These are phyloP conservation scores for Aptenodytes patagonicus DNA, from an alignment of 2,113 vertebrate species.

Conservation along the genomic window DNA sequence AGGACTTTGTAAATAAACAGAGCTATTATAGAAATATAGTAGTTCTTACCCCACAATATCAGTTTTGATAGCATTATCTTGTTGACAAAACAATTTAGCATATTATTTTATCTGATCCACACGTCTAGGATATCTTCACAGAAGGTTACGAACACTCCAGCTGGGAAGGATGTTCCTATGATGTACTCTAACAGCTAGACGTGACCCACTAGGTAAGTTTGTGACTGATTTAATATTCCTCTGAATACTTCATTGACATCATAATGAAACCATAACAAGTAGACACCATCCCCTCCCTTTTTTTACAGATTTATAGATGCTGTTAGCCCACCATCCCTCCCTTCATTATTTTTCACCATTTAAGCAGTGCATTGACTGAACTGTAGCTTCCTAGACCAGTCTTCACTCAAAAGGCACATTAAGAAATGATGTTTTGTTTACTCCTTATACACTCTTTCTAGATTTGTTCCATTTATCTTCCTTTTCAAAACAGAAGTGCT, in stretches of 20 bases:
- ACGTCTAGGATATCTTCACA: background rate
- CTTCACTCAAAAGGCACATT: background rate
- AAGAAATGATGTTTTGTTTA: background rate
- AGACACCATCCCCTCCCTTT: background rate
- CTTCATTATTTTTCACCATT: background rate
- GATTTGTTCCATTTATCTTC: background rate
- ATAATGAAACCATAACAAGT: background rate
- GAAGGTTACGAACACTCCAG: background rate
- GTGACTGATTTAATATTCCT: background rate
- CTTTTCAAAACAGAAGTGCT: background rate
- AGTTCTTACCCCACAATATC: background rate
- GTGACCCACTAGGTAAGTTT: rapidly evolving
- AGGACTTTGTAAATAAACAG: background rate
- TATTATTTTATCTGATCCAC: background rate
- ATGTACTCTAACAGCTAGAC: background rate
- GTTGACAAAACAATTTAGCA: background rate
- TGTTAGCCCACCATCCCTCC: background rate
- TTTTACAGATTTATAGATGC: background rate
- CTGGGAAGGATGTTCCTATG: background rate
- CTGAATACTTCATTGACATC: background rate
- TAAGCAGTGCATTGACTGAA: background rate
- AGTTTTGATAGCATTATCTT: background rate
- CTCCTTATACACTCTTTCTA: background rate
- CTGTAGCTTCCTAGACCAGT: background rate
- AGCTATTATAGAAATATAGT: background rate